Percentiles rank a stretch among this genome's conserved stretches.
These are phyloP conservation scores for Conopomorpha cramerella DNA, from an alignment of 1,140 invertebrate species.

Conservation along the genomic window DNA sequence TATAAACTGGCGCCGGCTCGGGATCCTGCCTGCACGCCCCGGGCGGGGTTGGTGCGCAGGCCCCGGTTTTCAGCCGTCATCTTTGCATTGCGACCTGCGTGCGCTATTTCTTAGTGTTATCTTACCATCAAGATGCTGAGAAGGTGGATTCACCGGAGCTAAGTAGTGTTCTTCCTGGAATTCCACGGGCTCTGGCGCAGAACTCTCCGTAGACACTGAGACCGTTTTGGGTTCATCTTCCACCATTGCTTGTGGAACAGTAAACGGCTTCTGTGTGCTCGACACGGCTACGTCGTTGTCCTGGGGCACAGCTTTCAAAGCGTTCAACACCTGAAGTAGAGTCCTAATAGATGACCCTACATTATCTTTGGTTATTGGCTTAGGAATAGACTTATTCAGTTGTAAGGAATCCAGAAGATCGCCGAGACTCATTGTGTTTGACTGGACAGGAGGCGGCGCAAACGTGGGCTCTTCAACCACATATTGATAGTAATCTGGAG, in stretches of 20 bases:
- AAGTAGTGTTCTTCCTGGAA: slow-evolving; percentile 36
- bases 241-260: slow-evolving; percentile 40
- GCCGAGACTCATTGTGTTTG: slow-evolving; percentile 23
- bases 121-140: slow-evolving; percentile 49
- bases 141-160: slow-evolving; percentile 33
- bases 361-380: slow-evolving; percentile 74
- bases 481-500: slow-evolving; percentile 23
- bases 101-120: too few species aligned
- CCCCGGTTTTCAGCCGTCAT: too few species aligned
- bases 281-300: slow-evolving; percentile 13
- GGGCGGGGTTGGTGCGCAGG: too few species aligned
- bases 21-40: too few species aligned
- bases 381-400: slow-evolving; percentile 72
- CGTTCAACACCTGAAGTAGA: slow-evolving; percentile 71
- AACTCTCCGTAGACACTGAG: slow-evolving; percentile 11
- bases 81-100: too few species aligned
- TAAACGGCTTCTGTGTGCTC: background rate
- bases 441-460: slow-evolving; percentile 12
- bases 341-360: slow-evolving; percentile 78
- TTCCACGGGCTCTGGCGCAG: slow-evolving; percentile 14
- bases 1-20: too few species aligned
- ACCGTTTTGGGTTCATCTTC: slow-evolving; percentile 14
- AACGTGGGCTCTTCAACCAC: slow-evolving; percentile 20
- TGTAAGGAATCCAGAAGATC: slow-evolving; percentile 68
- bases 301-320: slow-evolving; percentile 62